Conservation (phyloP, 2,888 invertebrate species). For the Drosophila crucigera region DNA sequence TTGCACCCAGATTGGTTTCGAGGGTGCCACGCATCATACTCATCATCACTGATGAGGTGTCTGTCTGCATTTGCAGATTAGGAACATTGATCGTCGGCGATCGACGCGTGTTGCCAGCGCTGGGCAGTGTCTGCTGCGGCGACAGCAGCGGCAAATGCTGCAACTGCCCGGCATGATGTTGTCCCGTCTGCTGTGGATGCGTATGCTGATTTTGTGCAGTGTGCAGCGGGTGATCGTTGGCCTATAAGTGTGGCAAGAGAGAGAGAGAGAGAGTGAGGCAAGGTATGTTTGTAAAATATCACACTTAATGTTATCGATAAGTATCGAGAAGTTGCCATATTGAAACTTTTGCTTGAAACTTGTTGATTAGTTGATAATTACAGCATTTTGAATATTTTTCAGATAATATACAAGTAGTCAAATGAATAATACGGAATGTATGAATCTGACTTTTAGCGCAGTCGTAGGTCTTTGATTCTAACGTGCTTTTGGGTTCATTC, state of each 20-base stretch:
- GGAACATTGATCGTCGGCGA: constrained; percentile 65
- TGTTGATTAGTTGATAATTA: not conserved
- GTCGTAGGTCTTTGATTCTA: no score
- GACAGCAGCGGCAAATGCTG: constrained; percentile 48
- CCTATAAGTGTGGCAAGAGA: constrained; percentile 12
- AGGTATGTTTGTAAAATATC: not conserved
- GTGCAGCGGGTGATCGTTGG: constrained; percentile 45
- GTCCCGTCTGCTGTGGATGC: constrained; percentile 23
- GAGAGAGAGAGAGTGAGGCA: not conserved
- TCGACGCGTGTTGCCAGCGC: constrained; percentile 75
- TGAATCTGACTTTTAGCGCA: not conserved
- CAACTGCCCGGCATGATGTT: constrained; percentile 47
- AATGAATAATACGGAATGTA: not conserved
- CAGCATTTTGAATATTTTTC: not conserved
- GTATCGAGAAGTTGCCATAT: not conserved
- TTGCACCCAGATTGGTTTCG: constrained; percentile 58
- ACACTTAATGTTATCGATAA: not conserved
- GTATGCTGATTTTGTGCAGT: constrained; percentile 34
- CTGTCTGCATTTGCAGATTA: constrained; percentile 72
- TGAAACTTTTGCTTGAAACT: not conserved
- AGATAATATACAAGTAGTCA: not conserved
- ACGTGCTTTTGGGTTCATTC: not conserved
- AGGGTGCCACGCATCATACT: constrained; percentile 87
- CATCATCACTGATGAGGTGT: constrained; percentile 84
- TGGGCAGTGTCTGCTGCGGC: constrained; percentile 27